Evolutionary conservation across 2,113 vertebrate genomes (phyloP), one percentile per base, ranked within the genome.

Genomic region (Ptilorrhoa leucosticta): DNA sequence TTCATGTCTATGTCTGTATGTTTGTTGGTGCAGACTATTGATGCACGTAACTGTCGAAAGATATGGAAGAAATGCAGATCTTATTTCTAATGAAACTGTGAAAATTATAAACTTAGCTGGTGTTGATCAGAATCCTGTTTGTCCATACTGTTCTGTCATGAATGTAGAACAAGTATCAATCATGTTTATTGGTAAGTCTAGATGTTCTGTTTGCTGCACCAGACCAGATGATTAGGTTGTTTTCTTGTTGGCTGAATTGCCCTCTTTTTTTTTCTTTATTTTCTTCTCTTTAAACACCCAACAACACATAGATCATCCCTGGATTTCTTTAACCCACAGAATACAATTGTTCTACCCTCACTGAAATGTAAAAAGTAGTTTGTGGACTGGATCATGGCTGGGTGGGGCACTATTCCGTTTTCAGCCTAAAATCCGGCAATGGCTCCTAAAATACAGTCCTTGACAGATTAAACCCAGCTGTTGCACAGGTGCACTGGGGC

Each of bases 401-500:
- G 93, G 95, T 96, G 96, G 90, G 86, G 91, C 96, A 92, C 69
- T 56, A 3, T 42, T 80, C 83, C 28, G 6, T 73, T 96, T 90
- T 93, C 86, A 96, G 92, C 27, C 84, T 91, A 57, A 96, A 94
- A 94, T 82, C 91, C 2, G 0, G 76, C 80, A 54, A 82, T 26
- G 80, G 69, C 77, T 92, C 95, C 89, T 75, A 94, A 97, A 97
- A 71, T 51, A 90, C 35, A 87, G 85, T 56, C 73, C 83, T 57
- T 1, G 0, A 5, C 7, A 94, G 88, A 97, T 96, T 79, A 79
- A 95, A 93, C 45, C 71, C 96, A 96, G 95, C 88, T 96, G 94
- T 50, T 76, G 84, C 95, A 95, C 97, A 97, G 97, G 97, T 97
- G 97, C 92, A 96, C 65, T 64, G 68, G 42, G 90, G 88, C 85